Evolutionary conservation across 2,797 vertebrate species (phyloP).

Genomic region (Pampus argenteus): DNA sequence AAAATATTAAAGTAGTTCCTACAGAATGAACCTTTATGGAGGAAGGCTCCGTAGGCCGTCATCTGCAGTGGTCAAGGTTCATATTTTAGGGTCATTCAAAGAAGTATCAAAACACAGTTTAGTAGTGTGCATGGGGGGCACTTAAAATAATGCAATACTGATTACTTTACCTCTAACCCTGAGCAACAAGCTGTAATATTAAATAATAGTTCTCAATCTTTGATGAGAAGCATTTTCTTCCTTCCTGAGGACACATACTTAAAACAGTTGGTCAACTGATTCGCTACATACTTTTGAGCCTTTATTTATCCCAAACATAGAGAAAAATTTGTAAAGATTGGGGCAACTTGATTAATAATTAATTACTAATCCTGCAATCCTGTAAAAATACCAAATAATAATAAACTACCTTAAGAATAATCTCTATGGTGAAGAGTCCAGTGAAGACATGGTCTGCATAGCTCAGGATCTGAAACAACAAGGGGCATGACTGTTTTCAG

Average conservation of each 20-base stretch:
- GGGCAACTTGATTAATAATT: neutral
- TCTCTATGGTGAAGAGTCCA: conserved; percentile 99
- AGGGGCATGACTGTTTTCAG: neutral
- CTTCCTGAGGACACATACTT: neutral
- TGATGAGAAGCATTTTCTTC: neutral
- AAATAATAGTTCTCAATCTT: neutral
- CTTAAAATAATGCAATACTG: too few species aligned
- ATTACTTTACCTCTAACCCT: neutral
- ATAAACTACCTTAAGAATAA: conserved; percentile 95
- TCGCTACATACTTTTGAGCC: neutral
- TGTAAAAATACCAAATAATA: neutral
- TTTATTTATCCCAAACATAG: neutral
- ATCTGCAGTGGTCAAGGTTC: conserved; percentile 84
- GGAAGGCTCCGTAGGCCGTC: conserved; percentile 98
- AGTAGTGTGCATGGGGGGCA: neutral
- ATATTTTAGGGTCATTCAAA: conserved; percentile 22
- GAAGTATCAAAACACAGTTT: neutral
- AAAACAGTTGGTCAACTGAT: neutral
- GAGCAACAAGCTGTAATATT: neutral
- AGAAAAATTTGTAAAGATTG: neutral
- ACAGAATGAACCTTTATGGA: conserved; percentile 99
- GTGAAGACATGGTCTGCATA: conserved; percentile 99
- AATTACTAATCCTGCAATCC: neutral
- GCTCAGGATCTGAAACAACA: conserved; percentile 92
- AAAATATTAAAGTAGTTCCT: conserved; percentile 99